These are phyloP conservation scores for Scotopteryx bipunctaria DNA, from an alignment of 2,888 invertebrate species.

Conservation along the genomic window DNA sequence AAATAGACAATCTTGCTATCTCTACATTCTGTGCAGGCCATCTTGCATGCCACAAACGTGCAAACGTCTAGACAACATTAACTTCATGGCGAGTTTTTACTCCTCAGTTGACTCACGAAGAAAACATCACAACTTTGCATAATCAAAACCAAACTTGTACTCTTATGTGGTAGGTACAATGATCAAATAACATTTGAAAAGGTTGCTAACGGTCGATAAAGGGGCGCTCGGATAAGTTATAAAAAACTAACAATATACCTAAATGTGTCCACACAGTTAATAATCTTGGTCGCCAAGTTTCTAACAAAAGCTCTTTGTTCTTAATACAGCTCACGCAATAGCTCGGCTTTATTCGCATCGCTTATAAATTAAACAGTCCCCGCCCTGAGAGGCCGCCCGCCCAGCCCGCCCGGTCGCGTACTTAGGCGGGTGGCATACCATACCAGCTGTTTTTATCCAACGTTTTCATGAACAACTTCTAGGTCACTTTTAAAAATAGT, in stretches of 20 bases:
- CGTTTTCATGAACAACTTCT: slow-evolving; percentile 44
- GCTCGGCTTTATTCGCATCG: slow-evolving; percentile 41
- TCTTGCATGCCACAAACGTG: not conserved
- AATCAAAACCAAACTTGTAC: too few relatives aligned
- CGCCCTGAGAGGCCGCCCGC: slow-evolving; percentile 39
- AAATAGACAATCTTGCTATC: too few relatives aligned
- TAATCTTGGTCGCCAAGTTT: slow-evolving; percentile 33
- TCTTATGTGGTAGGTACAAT: too few relatives aligned
- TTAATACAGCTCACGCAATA: slow-evolving; percentile 56
- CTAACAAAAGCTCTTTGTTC: slow-evolving; percentile 57
- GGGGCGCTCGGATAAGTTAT: slow-evolving; percentile 12
- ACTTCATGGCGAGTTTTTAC: not conserved
- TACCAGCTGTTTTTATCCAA: slow-evolving; percentile 41
- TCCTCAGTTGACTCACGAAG: too few relatives aligned
- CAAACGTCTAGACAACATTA: slow-evolving; percentile 6
- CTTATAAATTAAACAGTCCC: slow-evolving; percentile 55
- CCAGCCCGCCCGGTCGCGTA: slow-evolving; percentile 28
- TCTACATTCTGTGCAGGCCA: not conserved
- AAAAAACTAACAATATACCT: slow-evolving; percentile 28
- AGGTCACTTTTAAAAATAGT: slow-evolving; percentile 58
- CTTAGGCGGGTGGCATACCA: slow-evolving; percentile 28
- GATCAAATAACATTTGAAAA: too few relatives aligned
- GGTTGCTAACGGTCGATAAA: slow-evolving; percentile 1
- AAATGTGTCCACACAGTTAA: slow-evolving; percentile 32
- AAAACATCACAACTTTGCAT: too few relatives aligned